phyloP scores from a whole-genome alignment of 2,113 vertebrate species.

The Ammodytes dubius region DNA sequence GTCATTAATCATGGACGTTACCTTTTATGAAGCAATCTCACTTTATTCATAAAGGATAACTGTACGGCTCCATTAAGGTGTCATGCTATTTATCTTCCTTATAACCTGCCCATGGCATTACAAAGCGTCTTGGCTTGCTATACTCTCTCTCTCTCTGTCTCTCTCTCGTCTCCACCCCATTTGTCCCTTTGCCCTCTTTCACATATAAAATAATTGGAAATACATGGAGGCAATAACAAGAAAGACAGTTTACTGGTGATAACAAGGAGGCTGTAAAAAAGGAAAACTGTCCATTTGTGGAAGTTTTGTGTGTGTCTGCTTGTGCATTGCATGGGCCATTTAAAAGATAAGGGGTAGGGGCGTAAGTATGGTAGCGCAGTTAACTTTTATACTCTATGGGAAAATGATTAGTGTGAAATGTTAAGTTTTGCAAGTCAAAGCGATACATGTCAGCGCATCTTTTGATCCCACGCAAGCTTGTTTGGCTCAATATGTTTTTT shows the following conservation, averaged over 20 bases:
- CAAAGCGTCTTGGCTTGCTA: conserved; percentile 74
- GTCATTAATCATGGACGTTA: conserved; percentile 76
- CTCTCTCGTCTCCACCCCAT: conserved; percentile 66
- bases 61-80: conserved; percentile 82
- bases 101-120: conserved; percentile 78
- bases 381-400: conserved; percentile 41
- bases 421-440: conserved; percentile 1
- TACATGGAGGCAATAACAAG: conserved; percentile 78
- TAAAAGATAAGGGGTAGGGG: conserved; percentile 30
- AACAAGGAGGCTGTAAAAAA: conserved; percentile 70
- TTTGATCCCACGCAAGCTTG: conserved; percentile 15
- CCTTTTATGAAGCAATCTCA: conserved; percentile 84
- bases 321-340: conserved; percentile 16
- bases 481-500: conserved; percentile 10
- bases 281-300: conserved; percentile 66
- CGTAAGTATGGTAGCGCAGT: conserved; percentile 20
- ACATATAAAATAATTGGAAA: conserved; percentile 83
- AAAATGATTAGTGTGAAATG: conserved; percentile 41
- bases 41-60: conserved; percentile 85
- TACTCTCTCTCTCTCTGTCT: conserved; percentile 63
- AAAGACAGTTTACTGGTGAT: conserved; percentile 75
- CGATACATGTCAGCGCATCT: neutral
- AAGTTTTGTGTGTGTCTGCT: conserved; percentile 6
- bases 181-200: conserved; percentile 80
- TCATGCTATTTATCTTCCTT: conserved; percentile 83